A percentile compares a stretch with the other conserved stretches of the same genome.
These are phyloP conservation scores for Chloebia gouldiae DNA, from an alignment of 2,113 vertebrate species.

Conservation along the genomic window DNA sequence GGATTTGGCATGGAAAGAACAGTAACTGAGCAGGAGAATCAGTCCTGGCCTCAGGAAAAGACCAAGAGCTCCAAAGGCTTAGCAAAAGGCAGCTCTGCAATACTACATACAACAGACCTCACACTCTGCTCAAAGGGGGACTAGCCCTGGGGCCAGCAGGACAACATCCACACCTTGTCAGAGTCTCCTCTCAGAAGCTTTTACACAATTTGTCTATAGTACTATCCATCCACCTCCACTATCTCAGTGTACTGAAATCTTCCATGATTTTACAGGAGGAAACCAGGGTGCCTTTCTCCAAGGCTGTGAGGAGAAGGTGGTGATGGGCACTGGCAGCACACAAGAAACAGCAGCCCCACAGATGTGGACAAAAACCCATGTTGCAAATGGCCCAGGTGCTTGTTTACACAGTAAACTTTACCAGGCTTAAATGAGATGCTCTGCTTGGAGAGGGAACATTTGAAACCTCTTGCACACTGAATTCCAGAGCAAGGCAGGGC, in stretches of 20 bases:
- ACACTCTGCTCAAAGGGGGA: neutral
- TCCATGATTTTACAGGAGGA: neutral
- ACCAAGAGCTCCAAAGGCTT: neutral
- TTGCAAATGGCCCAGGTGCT: neutral
- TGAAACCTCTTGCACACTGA: neutral
- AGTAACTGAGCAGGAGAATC: neutral
- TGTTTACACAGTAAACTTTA: neutral
- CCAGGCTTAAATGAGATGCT: neutral
- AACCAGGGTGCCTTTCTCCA: neutral
- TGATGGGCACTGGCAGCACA: neutral
- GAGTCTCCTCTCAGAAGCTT: neutral
- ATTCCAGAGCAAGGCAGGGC: neutral
- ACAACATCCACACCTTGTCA: neutral
- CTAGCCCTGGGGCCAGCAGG: neutral
- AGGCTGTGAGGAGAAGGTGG: neutral
- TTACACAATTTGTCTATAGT: neutral
- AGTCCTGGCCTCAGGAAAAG: neutral
- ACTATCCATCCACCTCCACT: neutral
- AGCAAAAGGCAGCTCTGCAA: neutral
- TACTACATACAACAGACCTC: neutral
- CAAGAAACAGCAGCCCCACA: neutral
- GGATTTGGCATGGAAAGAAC: neutral
- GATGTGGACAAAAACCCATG: neutral
- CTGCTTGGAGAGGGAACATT: neutral
- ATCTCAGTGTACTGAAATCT: neutral